These are phyloP conservation scores for Arion vulgaris DNA, from an alignment of 1,140 invertebrate species.

Conservation along the genomic window DNA sequence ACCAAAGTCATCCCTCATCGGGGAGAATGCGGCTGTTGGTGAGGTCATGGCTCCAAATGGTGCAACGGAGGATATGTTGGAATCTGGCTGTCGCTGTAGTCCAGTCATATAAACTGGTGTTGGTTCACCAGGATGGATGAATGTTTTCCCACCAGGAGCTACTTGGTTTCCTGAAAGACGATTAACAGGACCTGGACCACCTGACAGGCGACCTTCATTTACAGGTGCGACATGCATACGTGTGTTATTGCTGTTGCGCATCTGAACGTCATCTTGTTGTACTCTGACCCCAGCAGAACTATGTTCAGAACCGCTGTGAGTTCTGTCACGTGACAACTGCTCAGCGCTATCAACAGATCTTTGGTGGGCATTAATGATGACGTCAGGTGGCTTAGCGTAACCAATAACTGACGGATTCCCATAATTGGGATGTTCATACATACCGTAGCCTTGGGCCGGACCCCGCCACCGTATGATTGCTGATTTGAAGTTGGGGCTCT, in stretches of 20 bases:
- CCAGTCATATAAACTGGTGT: neutral
- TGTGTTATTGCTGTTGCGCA: slow-evolving; percentile 7
- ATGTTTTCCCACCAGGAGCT: neutral
- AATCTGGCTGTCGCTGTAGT: slow-evolving; percentile 1
- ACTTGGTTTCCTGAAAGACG: neutral
- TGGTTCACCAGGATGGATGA: neutral
- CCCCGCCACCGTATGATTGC: neutral
- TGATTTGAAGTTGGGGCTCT: neutral
- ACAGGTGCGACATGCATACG: slow-evolving; percentile 4
- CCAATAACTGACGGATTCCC: neutral
- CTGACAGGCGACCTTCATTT: slow-evolving; percentile 18
- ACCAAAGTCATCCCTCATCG: slow-evolving; percentile 17
- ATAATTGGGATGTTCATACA: neutral
- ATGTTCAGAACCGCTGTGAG: neutral
- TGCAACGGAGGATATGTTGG: slow-evolving; percentile 5
- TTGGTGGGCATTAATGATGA: slow-evolving; percentile 20
- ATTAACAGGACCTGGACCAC: neutral
- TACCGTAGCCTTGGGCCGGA: neutral
- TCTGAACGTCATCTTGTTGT: neutral
- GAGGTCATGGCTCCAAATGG: neutral
- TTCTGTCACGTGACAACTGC: neutral
- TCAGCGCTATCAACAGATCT: slow-evolving; percentile 38
- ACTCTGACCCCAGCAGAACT: neutral
- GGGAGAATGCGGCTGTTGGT: neutral
- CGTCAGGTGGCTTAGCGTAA: neutral